Base-by-base conservation (phyloP, 1,140 invertebrate genomes). In the Andrena cerasifolii region DNA sequence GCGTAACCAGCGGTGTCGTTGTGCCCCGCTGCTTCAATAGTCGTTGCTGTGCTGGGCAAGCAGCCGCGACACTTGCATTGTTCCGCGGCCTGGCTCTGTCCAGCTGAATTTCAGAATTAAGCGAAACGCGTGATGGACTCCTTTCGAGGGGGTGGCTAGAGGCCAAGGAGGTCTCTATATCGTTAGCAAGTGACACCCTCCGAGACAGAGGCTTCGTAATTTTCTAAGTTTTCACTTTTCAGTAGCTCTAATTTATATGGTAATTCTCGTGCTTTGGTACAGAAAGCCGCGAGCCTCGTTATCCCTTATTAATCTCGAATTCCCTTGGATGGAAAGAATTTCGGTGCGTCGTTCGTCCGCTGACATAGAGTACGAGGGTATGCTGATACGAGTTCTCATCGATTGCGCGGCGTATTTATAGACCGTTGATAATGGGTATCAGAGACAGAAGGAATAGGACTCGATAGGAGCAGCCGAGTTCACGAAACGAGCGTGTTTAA, bases 401-500 rank as follows among this genome's bases (percentile, higher is more conserved):
- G 31, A 28, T 53, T 33, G 10, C 40, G 16, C 12, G n/a, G 31
- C 0, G 8, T 63, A 63, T 53, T 40, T 51, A 51, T 43, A 51
- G 31, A 43, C 33, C n/a, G 43, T 10, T 53, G 80, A 79, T 80
- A 72, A 80, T 21, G 51, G 56, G 73, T 66, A 65, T 67, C 49
- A 59, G 53, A 67, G 26, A 26, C 26, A 45, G 21, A 56, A 47
- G 36, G 31, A 67, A 67, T 26, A 45, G 21, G 40, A 59, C 31
- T 47, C 10, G 45, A 72, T 61, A n/a, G n/a, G n/a, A n/a, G n/a
- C n/a, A 43, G 56, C n/a, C 6, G 16, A 21, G 51, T 79, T 56
- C 45, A 31, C 28, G 65, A 59, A 45, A 53, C 78, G 63, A 80
- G 53, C 80, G 33, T 40, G 36, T 40, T 54, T 80, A 70, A 80